Base-by-base conservation (phyloP, 2,888 invertebrate genomes). In the Cephus rjabovi region DNA sequence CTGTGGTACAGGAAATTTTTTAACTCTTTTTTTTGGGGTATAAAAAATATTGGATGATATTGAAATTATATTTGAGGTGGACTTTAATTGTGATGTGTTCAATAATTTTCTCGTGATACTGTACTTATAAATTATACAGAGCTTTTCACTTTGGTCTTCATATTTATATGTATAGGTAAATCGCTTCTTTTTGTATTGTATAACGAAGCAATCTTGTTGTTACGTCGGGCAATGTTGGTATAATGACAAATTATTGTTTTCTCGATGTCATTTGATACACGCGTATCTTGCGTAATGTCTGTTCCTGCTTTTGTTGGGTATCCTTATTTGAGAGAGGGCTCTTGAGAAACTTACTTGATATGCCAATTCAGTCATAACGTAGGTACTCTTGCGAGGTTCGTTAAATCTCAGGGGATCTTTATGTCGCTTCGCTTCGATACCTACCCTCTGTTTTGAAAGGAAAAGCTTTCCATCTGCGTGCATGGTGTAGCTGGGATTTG, bases 401-500 rank as follows among this genome's bases (percentile, higher is more conserved):
- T 85, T 85, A 83, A 86, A 86, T 85, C 88, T 84, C 87, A 68
- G 75, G 86, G 82, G 87, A 85, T 79, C 79, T 74, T 74, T 77
- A 79, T 73, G 77, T 81, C 81, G 75, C 80, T 78, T 78, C 75
- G 77, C 73, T 73, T 37, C 76, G 75, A 80, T 78, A 76, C 77
- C 83, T 73, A 74, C 79, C 79, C 84, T 84, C 74, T 80, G 83
- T 88, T 88, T 87, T 83, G 81, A 79, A 84, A 86, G 81, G 80
- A 74, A 74, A 74, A 80, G 81, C 83, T 34, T 40, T 73, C 81
- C 85, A 85, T 83, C 83, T 86, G 83, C 79, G 79, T 79, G 31
- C 71, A 33, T 23, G 31, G 31, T 9, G 71, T 34, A 9, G 12
- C n/a, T 23, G 56, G n/a, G 71, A 71, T 71, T 71, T 34, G 31